Percentiles rank a stretch among this genome's conserved stretches.
These are phyloP conservation scores for Felis catus DNA, from an alignment of 2,113 vertebrate genomes.

Conservation along the genomic window F.catus_Fca126_mat1.0 CM031417.1:121908501-121909000, in stretches of 20 bases:
- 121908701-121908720: constrained; percentile 14
- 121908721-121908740: constrained; percentile 25
- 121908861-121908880: not conserved
- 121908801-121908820: not conserved
- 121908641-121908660: not conserved
- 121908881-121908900: not conserved
- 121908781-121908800: not conserved
- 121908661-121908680: not conserved
- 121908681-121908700: constrained; percentile 39
- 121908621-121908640: not conserved
- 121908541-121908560: not conserved
- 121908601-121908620: not conserved
- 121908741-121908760: constrained; percentile 10
- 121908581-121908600: not conserved
- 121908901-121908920: not conserved
- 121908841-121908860: constrained; percentile 18
- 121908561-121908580: not conserved
- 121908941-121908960: constrained; percentile 29
- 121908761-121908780: not conserved
- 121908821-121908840: not conserved
- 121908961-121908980: not conserved
- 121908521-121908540: not conserved
- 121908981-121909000: not conserved
- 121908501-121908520: not conserved
- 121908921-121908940: not conserved